A percentile compares a stretch with the other conserved stretches of the same genome.
Evolutionary conservation across 2,888 invertebrate species (phyloP).

Genomic region (Agrotis segetum): DNA sequence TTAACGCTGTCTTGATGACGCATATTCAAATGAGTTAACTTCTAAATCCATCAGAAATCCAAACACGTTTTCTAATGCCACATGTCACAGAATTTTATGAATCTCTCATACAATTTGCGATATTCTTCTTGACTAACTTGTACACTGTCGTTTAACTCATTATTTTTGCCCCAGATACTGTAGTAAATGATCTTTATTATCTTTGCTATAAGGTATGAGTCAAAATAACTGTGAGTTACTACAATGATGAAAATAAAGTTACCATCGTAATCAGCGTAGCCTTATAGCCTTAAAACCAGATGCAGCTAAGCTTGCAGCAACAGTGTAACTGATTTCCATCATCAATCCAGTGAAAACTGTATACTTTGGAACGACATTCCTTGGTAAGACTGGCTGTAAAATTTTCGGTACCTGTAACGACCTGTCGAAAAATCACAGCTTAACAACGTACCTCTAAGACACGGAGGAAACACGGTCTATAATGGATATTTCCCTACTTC

Average conservation of each 20-base stretch:
- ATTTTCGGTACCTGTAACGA: too few species aligned
- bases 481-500: too few species aligned
- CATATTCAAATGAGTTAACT: conserved; percentile 2
- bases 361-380: too few species aligned
- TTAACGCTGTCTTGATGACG: background rate
- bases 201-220: background rate
- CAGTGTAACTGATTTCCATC: too few species aligned
- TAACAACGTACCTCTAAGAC: too few species aligned
- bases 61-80: background rate
- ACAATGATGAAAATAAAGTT: background rate
- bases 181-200: background rate
- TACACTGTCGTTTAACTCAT: background rate
- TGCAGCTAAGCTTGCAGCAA: too few species aligned
- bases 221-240: background rate
- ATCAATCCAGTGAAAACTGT: too few species aligned
- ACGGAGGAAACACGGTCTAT: too few species aligned
- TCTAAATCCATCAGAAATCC: background rate
- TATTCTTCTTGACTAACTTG: conserved; percentile 5
- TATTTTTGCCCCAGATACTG: background rate
- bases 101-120: conserved; percentile 1
- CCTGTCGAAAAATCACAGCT: too few species aligned
- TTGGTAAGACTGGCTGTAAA: too few species aligned
- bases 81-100: conserved; percentile 14
- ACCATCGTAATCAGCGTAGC: too few species aligned
- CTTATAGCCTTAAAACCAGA: too few species aligned